Evolutionary conservation across 2,113 vertebrate genomes (phyloP).

Genomic region (Riparia riparia): DNA sequence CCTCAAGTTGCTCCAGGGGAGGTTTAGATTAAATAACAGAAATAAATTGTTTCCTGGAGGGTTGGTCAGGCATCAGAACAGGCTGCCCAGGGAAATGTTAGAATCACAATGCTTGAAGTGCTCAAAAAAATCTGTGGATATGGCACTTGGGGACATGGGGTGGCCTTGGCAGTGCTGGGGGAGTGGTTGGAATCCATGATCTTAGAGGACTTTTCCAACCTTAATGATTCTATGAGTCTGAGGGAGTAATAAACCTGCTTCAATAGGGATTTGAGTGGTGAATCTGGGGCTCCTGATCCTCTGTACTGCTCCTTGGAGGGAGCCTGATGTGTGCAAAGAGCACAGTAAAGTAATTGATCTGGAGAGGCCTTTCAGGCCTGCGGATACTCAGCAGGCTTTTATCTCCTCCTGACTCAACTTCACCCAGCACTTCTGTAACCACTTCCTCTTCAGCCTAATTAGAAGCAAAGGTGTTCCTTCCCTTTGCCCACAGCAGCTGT

Average conservation of each 20-base stretch:
- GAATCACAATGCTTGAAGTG: neutral
- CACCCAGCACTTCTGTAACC: neutral
- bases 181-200: neutral
- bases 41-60: neutral
- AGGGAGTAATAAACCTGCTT: neutral
- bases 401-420: neutral
- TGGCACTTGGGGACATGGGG: neutral
- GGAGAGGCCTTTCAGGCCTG: neutral
- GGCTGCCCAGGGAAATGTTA: neutral
- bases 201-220: neutral
- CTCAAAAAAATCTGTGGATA: neutral
- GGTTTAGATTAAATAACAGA: neutral
- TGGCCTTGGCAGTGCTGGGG: neutral
- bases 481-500: neutral
- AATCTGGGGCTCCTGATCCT: neutral
- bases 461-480: neutral
- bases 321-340: rapidly evolving
- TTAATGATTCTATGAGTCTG: neutral
- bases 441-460: constrained; percentile 16
- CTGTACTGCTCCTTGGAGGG: neutral
- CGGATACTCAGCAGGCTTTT: neutral
- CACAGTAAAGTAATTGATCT: neutral
- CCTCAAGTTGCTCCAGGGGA: neutral
- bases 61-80: neutral
- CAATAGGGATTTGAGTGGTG: neutral